Evolutionary conservation across 2,797 vertebrate genomes (phyloP), one percentile per base, ranked within the genome.

Genomic region (Chelon auratus): DNA sequence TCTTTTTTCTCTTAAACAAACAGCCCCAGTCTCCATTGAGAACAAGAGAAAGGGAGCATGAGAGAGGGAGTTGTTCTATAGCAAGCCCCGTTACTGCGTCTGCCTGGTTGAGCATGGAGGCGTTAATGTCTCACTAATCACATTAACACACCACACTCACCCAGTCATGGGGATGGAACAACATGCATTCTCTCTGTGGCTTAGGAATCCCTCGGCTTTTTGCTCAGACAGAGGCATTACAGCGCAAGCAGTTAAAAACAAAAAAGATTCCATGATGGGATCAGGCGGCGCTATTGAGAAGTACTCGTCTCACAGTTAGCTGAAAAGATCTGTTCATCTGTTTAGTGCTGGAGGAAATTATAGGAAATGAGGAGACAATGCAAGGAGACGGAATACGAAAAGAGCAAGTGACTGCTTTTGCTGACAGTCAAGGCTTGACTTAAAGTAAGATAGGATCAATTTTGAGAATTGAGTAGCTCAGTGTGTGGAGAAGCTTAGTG

Each of bases 81-180:
- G 80, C 71, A 68, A 77, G 79, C 72, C 76, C 24, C 82, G 77
- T 87, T 85, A 81, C 83, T 87, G 88, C 62, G 11, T 89, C 87
- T 84, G 89, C 82, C 82, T 88, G 88, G 82, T 79, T 89, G 87
- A 88, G 80, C 88, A 84, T 62, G 85, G 85, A 91, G 90, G 92
- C 89, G 87, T 90, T 89, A 91, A 93, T 86, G 89, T 93, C 86
- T 91, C 89, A 89, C 91, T 93, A 93, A 93, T 93, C 93, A 92
- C 92, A 91, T 93, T 93, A 93, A 87, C 83, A 80, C 85, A 93
- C 87, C 85, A 88, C 82, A 70, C 83, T 91, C 87, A 89, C 81
- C 88, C 78, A 87, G 88, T 93, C 87, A 90, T 87, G 80, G 75
- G 83, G 85, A 93, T 87, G 83, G 87, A 92, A 91, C 87, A 92